phyloP scores from a whole-genome alignment of 2,888 invertebrate species.

The Sesamia inferens region DNA sequence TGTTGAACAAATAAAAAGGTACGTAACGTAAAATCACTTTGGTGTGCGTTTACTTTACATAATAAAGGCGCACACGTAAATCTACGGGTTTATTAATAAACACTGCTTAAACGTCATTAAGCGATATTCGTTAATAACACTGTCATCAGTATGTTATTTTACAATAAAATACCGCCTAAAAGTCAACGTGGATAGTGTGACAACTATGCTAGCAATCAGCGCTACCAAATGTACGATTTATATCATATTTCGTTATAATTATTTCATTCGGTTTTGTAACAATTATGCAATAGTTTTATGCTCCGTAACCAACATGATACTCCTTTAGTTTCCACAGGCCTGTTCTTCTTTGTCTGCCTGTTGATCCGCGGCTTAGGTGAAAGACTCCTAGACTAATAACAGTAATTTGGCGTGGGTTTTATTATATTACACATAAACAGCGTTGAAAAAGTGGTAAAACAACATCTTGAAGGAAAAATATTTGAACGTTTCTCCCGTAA shows the following conservation, averaged over 20 bases:
- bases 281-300: no score
- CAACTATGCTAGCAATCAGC: background rate
- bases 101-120: background rate
- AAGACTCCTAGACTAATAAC: no score
- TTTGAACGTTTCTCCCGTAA: no score
- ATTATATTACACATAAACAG: no score
- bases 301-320: no score
- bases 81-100: background rate
- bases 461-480: no score
- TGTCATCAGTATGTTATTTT: background rate
- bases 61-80: background rate
- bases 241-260: background rate
- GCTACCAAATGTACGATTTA: background rate
- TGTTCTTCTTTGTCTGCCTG: no score
- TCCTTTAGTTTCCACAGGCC: no score
- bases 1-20: conserved; percentile 22
- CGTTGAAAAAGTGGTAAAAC: no score
- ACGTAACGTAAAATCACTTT: conserved; percentile 13
- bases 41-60: conserved; percentile 1
- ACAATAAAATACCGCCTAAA: background rate
- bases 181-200: background rate
- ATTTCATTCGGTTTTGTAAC: background rate
- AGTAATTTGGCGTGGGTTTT: no score
- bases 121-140: background rate
- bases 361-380: no score